A percentile compares a stretch with the other conserved stretches of the same genome.
These are phyloP conservation scores for Alcis repandata DNA, from an alignment of 2,888 invertebrate species.

Conservation along the genomic window DNA sequence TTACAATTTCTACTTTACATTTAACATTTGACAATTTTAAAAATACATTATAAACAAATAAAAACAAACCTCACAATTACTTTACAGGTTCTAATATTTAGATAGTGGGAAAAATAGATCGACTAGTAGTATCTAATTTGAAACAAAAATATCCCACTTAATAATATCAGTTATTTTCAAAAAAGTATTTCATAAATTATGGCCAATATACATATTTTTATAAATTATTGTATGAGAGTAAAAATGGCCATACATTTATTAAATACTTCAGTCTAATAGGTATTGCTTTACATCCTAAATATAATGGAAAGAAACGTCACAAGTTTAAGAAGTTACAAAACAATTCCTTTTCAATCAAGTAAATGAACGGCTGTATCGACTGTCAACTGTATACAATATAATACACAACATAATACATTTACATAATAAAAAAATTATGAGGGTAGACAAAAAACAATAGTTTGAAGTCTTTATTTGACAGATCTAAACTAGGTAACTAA, in stretches of 20 bases:
- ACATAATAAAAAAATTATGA: not conserved
- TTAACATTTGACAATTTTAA: slow-evolving; percentile 84
- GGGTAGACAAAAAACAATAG: not conserved
- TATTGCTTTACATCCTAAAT: slow-evolving; percentile 84
- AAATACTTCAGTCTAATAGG: slow-evolving; percentile 81
- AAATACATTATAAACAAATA: slow-evolving; percentile 85
- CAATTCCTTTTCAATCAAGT: slow-evolving; percentile 57
- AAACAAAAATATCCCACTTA: slow-evolving; percentile 76
- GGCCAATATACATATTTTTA: slow-evolving; percentile 69
- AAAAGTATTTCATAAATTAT: slow-evolving; percentile 81
- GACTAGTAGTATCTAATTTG: slow-evolving; percentile 84
- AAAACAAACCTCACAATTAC: slow-evolving; percentile 80
- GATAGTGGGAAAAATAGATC: slow-evolving; percentile 75
- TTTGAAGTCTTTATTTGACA: no score
- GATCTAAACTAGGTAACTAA: no score
- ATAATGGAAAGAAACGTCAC: slow-evolving; percentile 65
- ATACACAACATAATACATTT: not conserved
- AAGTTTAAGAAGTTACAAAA: slow-evolving; percentile 41
- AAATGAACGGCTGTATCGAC: slow-evolving; percentile 26
- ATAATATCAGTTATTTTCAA: slow-evolving; percentile 42
- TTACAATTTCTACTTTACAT: slow-evolving; percentile 87
- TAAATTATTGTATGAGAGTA: slow-evolving; percentile 69
- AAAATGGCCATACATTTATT: slow-evolving; percentile 75
- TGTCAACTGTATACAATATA: slow-evolving; percentile 13
- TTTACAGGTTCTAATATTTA: slow-evolving; percentile 76